phyloP scores from a whole-genome alignment of 2,888 invertebrate species.

The Lobophora halterata region DNA sequence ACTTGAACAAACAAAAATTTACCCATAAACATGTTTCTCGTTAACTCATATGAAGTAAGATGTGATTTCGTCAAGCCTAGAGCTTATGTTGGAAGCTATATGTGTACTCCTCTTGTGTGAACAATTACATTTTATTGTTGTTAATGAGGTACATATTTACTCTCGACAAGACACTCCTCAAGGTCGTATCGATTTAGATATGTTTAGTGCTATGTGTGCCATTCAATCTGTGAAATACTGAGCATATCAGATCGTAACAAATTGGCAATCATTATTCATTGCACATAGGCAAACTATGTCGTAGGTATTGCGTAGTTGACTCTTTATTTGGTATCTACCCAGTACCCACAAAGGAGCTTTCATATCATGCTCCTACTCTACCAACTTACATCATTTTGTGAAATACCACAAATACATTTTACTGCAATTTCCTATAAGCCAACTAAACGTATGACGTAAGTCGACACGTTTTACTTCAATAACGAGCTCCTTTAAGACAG shows the following conservation, averaged over 20 bases:
- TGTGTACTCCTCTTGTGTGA: too few relatives aligned
- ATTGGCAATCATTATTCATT: constrained; percentile 11
- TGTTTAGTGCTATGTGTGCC: not conserved
- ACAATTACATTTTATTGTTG: constrained; percentile 9
- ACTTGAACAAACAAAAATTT: too few relatives aligned
- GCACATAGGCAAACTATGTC: not conserved
- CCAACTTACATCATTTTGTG: too few relatives aligned
- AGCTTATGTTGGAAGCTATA: too few relatives aligned
- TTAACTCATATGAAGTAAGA: too few relatives aligned
- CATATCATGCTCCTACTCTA: too few relatives aligned
- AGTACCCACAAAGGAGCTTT: too few relatives aligned
- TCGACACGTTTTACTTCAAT: not conserved
- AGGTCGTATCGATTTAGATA: constrained; percentile 13
- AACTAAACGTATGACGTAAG: not conserved
- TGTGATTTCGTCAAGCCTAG: too few relatives aligned
- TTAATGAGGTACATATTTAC: not conserved
- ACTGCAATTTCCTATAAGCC: too few relatives aligned
- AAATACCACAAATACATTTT: too few relatives aligned
- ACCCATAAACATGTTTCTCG: too few relatives aligned
- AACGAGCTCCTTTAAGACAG: constrained; percentile 6
- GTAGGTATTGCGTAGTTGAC: not conserved
- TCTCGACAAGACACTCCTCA: not conserved
- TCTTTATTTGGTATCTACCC: too few relatives aligned
- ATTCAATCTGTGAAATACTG: constrained; percentile 8
- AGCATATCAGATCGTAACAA: constrained; percentile 4